Base-by-base conservation (phyloP, 2,113 vertebrate genomes). In the Gallinago paraguaiae region DNA sequence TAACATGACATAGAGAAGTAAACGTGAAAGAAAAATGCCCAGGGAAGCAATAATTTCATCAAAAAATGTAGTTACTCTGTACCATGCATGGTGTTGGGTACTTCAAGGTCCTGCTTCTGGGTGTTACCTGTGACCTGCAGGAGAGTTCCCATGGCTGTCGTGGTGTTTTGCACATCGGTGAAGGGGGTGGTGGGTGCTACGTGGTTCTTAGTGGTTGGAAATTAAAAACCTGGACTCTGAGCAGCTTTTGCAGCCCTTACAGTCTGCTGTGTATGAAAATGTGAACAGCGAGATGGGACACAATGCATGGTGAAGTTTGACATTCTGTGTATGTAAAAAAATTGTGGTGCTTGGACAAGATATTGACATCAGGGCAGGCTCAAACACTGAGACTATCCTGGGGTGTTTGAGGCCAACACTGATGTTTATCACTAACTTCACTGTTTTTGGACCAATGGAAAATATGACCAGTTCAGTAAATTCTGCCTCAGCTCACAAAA, bases 1-100 rank as follows among this genome's bases (percentile, higher is more conserved):
- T 39, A 37, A 30, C 1, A 1, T 12, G 23, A 17, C 28, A 18
- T 0, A 8, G 20, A 43, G 16, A 8, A 46, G 60, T 7, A 68
- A 63, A 51, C 4, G 14, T 53, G 48, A 53, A 67, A 48, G 37
- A 43, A 53, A 64, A 74, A 63, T 45, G 30, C 6, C 14, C 23
- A 30, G 22, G 17, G 19, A 80, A 76, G 57, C 45, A 27, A 2
- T n/a, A 30, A 27, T 22, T 71, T 76, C 2, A 31, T 57, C 41
- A 13, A 37, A 61, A 37, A 37, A 63, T 5, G 8, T 41, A 41
- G 33, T 30, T 69, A 4, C 31, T 64, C 17, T 45, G 30, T 37
- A 50, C 17, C 19, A 9, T 28, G 64, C 13, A 2, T 25, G 27
- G 30, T 25, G 35, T 31, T 27, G 17, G 6, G 17, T 50, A 22